A percentile compares a stretch with the other conserved stretches of the same genome.
phyloP scores from a whole-genome alignment of 2,797 vertebrate genomes.

The Propithecus deckenii region DNA sequence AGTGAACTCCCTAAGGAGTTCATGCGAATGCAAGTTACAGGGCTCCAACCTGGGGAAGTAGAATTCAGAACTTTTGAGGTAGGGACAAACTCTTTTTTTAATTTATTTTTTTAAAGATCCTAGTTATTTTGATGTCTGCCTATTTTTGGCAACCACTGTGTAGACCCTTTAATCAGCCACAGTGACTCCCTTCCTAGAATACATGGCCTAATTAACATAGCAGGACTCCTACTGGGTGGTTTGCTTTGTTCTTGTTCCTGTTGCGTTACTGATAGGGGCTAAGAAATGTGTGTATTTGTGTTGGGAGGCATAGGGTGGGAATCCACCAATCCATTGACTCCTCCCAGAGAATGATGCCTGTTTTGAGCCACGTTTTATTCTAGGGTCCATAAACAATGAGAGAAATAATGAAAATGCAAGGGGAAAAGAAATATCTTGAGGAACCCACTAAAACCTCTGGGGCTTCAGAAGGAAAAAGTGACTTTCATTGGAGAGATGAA shows the following conservation, averaged over 20 bases:
- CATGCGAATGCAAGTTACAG: neutral
- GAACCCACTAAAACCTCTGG: neutral
- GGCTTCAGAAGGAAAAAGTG: neutral
- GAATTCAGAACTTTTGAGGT: neutral
- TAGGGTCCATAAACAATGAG: neutral
- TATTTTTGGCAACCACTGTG: neutral
- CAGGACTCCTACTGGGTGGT: neutral
- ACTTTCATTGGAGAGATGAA: neutral
- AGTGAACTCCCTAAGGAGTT: neutral
- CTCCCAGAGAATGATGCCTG: neutral
- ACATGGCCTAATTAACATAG: neutral
- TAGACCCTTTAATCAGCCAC: neutral
- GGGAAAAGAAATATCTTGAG: neutral
- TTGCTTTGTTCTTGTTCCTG: neutral
- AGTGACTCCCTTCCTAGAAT: neutral
- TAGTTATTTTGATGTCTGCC: neutral
- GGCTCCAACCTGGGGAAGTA: neutral
- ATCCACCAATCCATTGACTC: neutral
- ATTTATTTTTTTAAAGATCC: neutral
- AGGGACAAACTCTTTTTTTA: neutral
- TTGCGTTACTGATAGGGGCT: accelerated
- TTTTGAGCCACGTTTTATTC: neutral
- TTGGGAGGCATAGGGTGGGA: too few relatives aligned
- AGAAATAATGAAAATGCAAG: neutral
- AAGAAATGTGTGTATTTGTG: neutral